phyloP scores from a whole-genome alignment of 2,888 invertebrate species.

The Iphiclides podalirius region DNA sequence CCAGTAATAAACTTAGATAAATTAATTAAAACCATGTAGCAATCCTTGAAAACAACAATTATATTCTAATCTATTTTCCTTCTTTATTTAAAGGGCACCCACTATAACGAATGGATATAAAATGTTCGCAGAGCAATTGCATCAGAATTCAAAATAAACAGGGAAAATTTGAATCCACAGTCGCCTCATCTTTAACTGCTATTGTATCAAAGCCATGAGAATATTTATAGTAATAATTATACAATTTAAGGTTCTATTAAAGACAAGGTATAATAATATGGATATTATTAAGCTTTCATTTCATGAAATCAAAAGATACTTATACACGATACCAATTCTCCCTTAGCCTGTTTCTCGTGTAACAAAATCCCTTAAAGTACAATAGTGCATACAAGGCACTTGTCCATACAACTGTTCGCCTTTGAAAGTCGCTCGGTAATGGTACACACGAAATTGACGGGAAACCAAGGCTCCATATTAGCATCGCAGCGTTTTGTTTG shows the following conservation, averaged over 20 bases:
- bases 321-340: too few species aligned
- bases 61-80: constrained; percentile 15
- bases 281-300: too few species aligned
- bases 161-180: constrained; percentile 3
- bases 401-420: not conserved
- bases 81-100: constrained; percentile 5
- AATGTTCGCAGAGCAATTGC: not conserved
- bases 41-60: constrained; percentile 11
- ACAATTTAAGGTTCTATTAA: too few species aligned
- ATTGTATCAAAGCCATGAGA: too few species aligned
- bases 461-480: constrained; percentile 22
- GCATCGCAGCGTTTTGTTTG: constrained; percentile 45
- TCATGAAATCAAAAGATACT: too few species aligned
- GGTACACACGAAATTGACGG: constrained; percentile 1
- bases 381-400: too few species aligned
- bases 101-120: constrained; percentile 1
- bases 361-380: too few species aligned
- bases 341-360: too few species aligned
- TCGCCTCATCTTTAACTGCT: too few species aligned
- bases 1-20: not conserved
- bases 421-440: constrained; percentile 10
- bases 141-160: constrained; percentile 4
- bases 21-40: constrained; percentile 3
- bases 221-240: too few species aligned
- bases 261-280: too few species aligned